phyloP scores from a whole-genome alignment of 2,113 vertebrate species.

The Variabilichromis moorii region DNA sequence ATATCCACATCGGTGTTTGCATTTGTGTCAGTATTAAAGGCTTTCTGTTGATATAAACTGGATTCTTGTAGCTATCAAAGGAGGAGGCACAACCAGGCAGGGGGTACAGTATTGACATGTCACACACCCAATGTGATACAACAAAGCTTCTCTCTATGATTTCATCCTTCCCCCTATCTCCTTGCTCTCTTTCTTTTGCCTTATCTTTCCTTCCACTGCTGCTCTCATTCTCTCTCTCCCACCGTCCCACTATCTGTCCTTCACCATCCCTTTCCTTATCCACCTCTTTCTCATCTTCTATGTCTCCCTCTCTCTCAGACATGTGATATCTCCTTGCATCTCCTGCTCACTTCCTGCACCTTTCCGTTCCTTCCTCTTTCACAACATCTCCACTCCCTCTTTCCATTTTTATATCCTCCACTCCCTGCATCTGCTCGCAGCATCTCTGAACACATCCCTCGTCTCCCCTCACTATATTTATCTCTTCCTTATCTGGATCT shows the following conservation, averaged over 20 bases:
- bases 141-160: slow-evolving; percentile 24
- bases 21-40: background rate
- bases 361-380: slow-evolving; percentile 45
- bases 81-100: background rate
- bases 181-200: background rate
- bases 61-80: background rate
- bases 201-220: slow-evolving; percentile 25
- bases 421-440: slow-evolving; percentile 34
- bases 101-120: slow-evolving; percentile 19
- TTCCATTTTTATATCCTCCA: slow-evolving; percentile 50
- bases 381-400: slow-evolving; percentile 39
- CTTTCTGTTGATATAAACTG: background rate
- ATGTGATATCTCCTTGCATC: slow-evolving; percentile 42
- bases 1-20: background rate
- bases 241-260: background rate
- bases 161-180: slow-evolving; percentile 23
- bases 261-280: slow-evolving; percentile 23
- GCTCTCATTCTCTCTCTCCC: slow-evolving; percentile 6
- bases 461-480: slow-evolving; percentile 50
- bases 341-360: slow-evolving; percentile 51
- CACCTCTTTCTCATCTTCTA: slow-evolving; percentile 25
- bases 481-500: slow-evolving; percentile 55
- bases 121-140: slow-evolving; percentile 4
- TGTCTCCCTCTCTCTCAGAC: background rate
- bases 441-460: slow-evolving; percentile 55